Evolutionary conservation across 1,140 invertebrate species (phyloP).

Genomic region (Penaeus chinensis): DNA sequence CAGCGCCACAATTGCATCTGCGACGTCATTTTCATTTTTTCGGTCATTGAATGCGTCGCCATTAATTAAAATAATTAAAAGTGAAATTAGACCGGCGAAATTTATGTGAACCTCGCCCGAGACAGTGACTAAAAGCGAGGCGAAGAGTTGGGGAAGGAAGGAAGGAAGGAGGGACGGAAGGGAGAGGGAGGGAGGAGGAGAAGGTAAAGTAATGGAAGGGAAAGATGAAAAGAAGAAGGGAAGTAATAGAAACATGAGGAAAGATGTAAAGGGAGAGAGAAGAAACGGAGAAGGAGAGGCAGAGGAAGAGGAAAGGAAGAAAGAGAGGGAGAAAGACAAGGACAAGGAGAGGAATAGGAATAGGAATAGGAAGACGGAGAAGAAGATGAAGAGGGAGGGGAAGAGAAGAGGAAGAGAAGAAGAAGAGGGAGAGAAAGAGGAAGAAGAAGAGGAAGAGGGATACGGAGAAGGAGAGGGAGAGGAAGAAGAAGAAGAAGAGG

Average conservation of each 20-base stretch:
- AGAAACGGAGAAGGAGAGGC: neutral
- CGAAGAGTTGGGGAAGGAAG: neutral
- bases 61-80: slow-evolving; percentile 52
- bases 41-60: slow-evolving; percentile 34
- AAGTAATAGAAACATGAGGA: neutral
- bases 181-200: neutral
- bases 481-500: no score
- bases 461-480: no score
- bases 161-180: neutral
- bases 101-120: slow-evolving; percentile 33
- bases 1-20: slow-evolving; percentile 49
- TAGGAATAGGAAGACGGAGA: no score
- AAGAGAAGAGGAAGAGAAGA: no score
- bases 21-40: slow-evolving; percentile 45
- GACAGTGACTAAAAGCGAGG: neutral
- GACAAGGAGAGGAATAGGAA: no score
- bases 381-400: no score
- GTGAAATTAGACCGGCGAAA: slow-evolving; percentile 40
- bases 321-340: no score
- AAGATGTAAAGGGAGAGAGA: neutral
- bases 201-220: neutral
- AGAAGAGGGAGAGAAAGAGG: no score
- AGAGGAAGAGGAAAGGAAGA: neutral
- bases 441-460: no score
- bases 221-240: neutral